Evolutionary conservation across 2,113 vertebrate genomes (phyloP), one percentile per base, ranked within the genome.

Genomic region (Brachyhypopomus occidentalis): DNA sequence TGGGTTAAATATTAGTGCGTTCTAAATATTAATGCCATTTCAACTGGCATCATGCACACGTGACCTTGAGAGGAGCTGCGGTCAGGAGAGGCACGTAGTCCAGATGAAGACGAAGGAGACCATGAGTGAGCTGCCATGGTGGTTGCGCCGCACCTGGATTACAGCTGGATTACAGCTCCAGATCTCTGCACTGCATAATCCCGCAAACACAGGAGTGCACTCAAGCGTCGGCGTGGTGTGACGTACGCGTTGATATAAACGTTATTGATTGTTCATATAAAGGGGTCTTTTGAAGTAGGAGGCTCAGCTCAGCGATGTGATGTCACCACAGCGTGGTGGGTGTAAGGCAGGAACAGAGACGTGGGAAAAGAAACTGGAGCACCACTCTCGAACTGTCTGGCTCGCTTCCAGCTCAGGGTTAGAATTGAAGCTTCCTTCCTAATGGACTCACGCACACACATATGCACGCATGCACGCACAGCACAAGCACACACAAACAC

Each of bases 371-470:
- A 36, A 58, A 75, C 20, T 59, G 55, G 23, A 75, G 22, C 56
- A 45, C 41, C 19, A 70, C 62, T 69, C n/a, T 45, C 55, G 67
- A 63, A 30, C 62, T 48, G 41, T 81, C 70, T 75, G 79, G 72
- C 60, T 1, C 12, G 17, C 63, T 52, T 60, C 64, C 80, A 81
- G 71, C 25, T 60, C 70, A 72, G 27, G 19, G 45, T 12, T 1
- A 62, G 77, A 56, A 79, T 41, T 72, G 72, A 72, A 23, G 64
- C 55, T 81, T 75, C 52, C 79, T 75, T 75, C 45, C 69, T 60
- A 45, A 23, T 22, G 1, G 58, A 75, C 52, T 59, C 19, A 72
- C 20, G 55, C 60, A 41, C 20, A 76, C 63, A 70, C 36, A 56
- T 9, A 66, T n/a, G n/a, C 48, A 75, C 30, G 45, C 48, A 55